phyloP scores from a whole-genome alignment of 2,888 invertebrate species.

The Diadegma fenestrale region DNA sequence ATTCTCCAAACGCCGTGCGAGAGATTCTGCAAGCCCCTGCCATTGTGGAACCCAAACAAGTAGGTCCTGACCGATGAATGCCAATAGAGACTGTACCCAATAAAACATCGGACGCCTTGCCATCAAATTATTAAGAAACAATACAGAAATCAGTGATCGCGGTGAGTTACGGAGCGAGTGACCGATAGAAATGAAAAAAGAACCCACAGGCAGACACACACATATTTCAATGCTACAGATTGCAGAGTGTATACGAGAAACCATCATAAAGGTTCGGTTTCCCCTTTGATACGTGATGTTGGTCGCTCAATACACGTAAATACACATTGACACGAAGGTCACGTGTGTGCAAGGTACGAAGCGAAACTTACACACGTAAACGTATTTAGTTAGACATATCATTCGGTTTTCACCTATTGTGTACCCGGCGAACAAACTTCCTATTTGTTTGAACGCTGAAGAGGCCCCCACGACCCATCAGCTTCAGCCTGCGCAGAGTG shows the following conservation, averaged over 20 bases:
- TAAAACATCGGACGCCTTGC: background rate
- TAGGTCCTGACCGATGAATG: background rate
- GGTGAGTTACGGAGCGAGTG: background rate
- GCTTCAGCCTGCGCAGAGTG: slow-evolving; percentile 45
- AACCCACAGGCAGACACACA: slow-evolving; percentile 61
- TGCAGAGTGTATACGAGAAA: slow-evolving; percentile 81
- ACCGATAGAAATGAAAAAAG: slow-evolving; percentile 34
- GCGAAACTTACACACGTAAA: slow-evolving; percentile 77
- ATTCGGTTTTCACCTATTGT: slow-evolving; percentile 84
- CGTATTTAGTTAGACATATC: slow-evolving; percentile 84
- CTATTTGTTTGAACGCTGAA: slow-evolving; percentile 83
- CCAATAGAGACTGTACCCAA: background rate
- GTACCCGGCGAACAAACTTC: slow-evolving; percentile 81
- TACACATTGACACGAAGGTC: slow-evolving; percentile 20
- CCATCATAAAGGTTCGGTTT: slow-evolving; percentile 83
- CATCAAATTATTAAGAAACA: slow-evolving; percentile 42
- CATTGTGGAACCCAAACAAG: background rate
- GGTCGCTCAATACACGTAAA: slow-evolving; percentile 51
- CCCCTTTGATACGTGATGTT: slow-evolving; percentile 81
- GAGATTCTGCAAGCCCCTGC: background rate
- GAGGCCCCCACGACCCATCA: slow-evolving; percentile 70
- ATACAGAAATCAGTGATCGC: background rate
- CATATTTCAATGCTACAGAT: slow-evolving; percentile 75
- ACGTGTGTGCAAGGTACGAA: slow-evolving; percentile 62
- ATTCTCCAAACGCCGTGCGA: background rate